Base-by-base conservation (phyloP, 1,140 invertebrate genomes). In the Drosophila leontia region DNA sequence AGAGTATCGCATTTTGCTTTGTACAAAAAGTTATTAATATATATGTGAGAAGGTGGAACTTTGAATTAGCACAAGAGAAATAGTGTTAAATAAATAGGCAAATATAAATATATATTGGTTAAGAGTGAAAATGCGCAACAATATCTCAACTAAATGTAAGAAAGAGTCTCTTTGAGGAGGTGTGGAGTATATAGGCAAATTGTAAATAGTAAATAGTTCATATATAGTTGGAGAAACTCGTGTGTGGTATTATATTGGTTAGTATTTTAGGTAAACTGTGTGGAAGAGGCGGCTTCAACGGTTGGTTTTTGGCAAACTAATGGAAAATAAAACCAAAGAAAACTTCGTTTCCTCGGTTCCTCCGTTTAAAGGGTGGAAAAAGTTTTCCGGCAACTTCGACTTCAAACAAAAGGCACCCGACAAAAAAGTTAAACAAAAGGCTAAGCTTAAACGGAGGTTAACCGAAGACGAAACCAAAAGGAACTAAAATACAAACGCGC, bases 401-500 rank as follows among this genome's bases (percentile, higher is more conserved):
- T 72, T 72, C 67, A 72, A 76, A 58, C 53, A 76, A 76, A 76
- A 45, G 61, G 17, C 39, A 65, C 12, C 39, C 53, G 55, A 11
- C 29, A 47, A 44, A 68, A 80, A 62, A 60, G 29, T 76, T 69
- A 19, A 69, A 76, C 74, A 72, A 80, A 62, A 55, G 35, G 35
- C 64, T 32, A 47, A 56, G 34, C 45, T 68, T 68, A 69, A 69
- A 50, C 45, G 29, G 47, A 47, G 56, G 51, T 70, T 79, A 83
- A 76, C 61, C 57, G 44, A 75, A 62, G 29, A 70, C 53, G 19
- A 55, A 60, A 37, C 42, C 17, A 47, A 44, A 35, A 26, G 63
- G 29, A 85, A 67, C 41, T 64, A 59, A 75, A 80, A 37, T 68
- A 71, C 56, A 86, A 85, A 82, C 79, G 68, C 78, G 78, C 39